These are phyloP conservation scores for Stigmatopora argus DNA, from an alignment of 2,113 vertebrate species.

Conservation along the genomic window DNA sequence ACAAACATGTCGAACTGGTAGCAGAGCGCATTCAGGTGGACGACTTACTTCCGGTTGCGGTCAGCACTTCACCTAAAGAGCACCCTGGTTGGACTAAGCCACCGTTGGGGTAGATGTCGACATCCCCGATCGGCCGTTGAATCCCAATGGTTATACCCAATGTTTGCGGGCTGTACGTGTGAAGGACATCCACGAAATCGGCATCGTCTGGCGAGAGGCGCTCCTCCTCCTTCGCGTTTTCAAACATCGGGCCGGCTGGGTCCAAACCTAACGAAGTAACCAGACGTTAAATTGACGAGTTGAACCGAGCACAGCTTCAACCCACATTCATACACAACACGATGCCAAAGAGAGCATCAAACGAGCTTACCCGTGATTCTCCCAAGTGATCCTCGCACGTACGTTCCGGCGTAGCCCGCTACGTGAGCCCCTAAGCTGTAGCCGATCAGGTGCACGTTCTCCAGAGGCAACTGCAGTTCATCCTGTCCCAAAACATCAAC, in stretches of 20 bases:
- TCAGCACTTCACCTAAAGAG: conserved; percentile 75
- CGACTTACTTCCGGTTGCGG: conserved; percentile 82
- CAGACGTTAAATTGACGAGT: background rate
- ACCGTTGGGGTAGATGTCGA: conserved; percentile 93
- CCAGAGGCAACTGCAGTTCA: conserved; percentile 70
- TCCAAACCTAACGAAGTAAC: conserved; percentile 77
- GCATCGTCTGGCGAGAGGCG: conserved; percentile 92
- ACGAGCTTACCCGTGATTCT: conserved; percentile 85
- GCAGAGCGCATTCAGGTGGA: background rate
- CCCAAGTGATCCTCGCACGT: conserved; percentile 77
- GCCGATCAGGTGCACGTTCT: conserved; percentile 87
- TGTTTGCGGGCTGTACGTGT: conserved; percentile 86
- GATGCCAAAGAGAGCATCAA: background rate
- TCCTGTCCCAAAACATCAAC: conserved; percentile 63
- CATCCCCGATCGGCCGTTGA: conserved; percentile 87
- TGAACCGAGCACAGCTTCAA: background rate
- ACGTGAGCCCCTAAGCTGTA: conserved; percentile 94
- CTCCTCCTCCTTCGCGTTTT: conserved; percentile 74
- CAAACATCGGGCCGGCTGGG: conserved; percentile 95
- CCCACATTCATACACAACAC: background rate
- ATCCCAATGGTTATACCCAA: conserved; percentile 94
- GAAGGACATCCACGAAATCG: conserved; percentile 91
- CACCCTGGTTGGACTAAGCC: conserved; percentile 93
- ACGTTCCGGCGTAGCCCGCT: conserved; percentile 85
- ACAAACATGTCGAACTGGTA: background rate